Percentiles rank a stretch among this genome's conserved stretches.
These are phyloP conservation scores for Phoenicopterus ruber DNA, from an alignment of 2,113 vertebrate species.

Conservation along the genomic window DNA sequence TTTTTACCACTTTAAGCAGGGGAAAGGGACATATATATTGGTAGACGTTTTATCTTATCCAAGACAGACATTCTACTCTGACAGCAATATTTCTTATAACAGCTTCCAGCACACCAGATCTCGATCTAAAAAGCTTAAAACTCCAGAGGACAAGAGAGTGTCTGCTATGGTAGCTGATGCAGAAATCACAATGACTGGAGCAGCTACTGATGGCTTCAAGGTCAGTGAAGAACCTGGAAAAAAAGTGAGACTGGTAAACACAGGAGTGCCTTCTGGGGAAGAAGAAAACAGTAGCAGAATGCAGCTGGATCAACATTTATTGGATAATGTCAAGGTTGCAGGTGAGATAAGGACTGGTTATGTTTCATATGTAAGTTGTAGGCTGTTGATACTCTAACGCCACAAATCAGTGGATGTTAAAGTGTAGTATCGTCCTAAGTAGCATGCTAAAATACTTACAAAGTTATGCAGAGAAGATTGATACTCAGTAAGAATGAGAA, in stretches of 20 bases:
- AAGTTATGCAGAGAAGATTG: background rate
- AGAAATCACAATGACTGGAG: slow-evolving; percentile 48
- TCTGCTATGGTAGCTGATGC: slow-evolving; percentile 61
- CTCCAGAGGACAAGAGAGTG: slow-evolving; percentile 74
- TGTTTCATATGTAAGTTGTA: slow-evolving; percentile 69
- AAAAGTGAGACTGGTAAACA: slow-evolving; percentile 58
- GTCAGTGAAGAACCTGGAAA: slow-evolving; percentile 63
- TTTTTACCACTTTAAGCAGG: slow-evolving; percentile 51
- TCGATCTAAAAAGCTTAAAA: slow-evolving; percentile 87
- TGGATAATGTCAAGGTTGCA: slow-evolving; percentile 75
- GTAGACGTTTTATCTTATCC: slow-evolving; percentile 64
- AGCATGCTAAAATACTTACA: background rate
- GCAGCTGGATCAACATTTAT: slow-evolving; percentile 74
- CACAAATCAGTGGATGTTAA: slow-evolving; percentile 67
- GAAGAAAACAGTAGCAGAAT: slow-evolving; percentile 63
- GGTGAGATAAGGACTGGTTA: slow-evolving; percentile 79
- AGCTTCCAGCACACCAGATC: slow-evolving; percentile 80
- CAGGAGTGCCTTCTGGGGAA: slow-evolving; percentile 43
- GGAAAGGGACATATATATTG: slow-evolving; percentile 54
- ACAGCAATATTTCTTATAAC: slow-evolving; percentile 68
- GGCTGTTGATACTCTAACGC: slow-evolving; percentile 50
- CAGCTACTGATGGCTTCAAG: slow-evolving; percentile 55
- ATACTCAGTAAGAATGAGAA: background rate
- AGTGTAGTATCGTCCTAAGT: background rate
- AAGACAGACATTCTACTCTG: slow-evolving; percentile 58